Evolutionary conservation across 2,888 invertebrate genomes (phyloP).

Genomic region (Odiellus spinosus): DNA sequence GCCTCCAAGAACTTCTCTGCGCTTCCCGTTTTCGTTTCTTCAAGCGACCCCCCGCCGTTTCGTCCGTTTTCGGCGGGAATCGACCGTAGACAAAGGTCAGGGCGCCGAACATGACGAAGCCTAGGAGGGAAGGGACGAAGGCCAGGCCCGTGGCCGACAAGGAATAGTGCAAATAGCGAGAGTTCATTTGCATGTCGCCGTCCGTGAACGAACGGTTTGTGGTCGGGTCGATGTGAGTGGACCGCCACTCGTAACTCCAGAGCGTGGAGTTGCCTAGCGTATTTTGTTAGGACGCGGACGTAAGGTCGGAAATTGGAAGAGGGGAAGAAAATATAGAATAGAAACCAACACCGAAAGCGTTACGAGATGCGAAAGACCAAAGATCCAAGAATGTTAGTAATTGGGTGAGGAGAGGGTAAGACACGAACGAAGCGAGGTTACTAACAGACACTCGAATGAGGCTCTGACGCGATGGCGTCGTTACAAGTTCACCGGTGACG

Average conservation of each 20-base stretch:
- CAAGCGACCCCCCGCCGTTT: constrained; percentile 16
- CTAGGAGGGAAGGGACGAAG: constrained; percentile 29
- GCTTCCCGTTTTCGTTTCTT: constrained; percentile 15
- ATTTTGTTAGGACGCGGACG: constrained; percentile 4
- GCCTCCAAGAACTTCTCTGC: constrained; percentile 20
- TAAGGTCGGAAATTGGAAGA: too few relatives aligned
- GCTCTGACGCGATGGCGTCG: too few relatives aligned
- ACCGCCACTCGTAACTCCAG: constrained; percentile 31
- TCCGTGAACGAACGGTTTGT: constrained; percentile 30
- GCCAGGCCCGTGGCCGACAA: constrained; percentile 32
- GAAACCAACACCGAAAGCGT: too few relatives aligned
- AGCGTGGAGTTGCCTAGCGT: constrained; percentile 25
- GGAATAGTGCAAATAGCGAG: constrained; percentile 31
- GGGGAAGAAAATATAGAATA: too few relatives aligned
- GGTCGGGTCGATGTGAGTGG: constrained; percentile 27
- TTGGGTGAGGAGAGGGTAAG: too few relatives aligned
- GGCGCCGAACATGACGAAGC: constrained; percentile 27
- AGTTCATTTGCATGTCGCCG: constrained; percentile 35
- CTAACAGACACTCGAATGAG: too few relatives aligned
- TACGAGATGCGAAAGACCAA: too few relatives aligned
- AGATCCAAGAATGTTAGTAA: too few relatives aligned
- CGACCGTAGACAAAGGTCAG: constrained; percentile 29
- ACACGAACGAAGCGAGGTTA: too few relatives aligned
- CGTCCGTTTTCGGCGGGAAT: constrained; percentile 23
- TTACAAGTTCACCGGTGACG: too few relatives aligned